Evolutionary conservation across 2,888 invertebrate genomes (phyloP), one percentile per base, ranked within the genome.

Genomic region (Pecten maximus): DNA sequence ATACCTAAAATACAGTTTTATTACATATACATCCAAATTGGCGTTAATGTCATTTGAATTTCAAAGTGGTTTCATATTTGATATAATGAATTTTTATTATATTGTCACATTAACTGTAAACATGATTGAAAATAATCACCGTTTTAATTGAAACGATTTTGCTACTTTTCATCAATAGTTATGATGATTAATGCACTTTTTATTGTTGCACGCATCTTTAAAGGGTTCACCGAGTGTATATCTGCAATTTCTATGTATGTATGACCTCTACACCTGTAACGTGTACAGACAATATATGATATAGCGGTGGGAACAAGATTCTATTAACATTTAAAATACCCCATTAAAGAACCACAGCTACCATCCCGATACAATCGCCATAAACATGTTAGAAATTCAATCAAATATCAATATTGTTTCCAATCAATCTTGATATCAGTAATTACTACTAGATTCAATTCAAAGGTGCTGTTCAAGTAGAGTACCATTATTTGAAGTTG

Each of bases 211-310:
- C 35, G 35, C 35, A 74, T 74, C 74, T 74, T 35, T 28, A 28
- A 74, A 74, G 74, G 74, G 74, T 74, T 74, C 74, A 74, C 2
- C 35, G 35, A 74, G 74, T 74, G 74, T 74, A 35, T 74, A 35
- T 10, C 74, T 74, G 28, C 0, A 28, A 44, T 10, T 44, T 44
- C 28, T 35, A 35, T 74, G n/a, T 74, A 8, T 74, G 0, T 16
- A 74, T 23, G 4, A 35, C 74, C 74, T 74, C 10, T 15, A 35
- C 35, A 74, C 35, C 12, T 74, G 74, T 74, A 4, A 6, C 16
- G 23, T n/a, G 23, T 60, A 23, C n/a, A 60, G 6, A 60, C 1
- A 60, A 2, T 16, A n/a, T 16, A 60, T 16, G 23, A 60, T 60
- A 23, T 3, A 54, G 15, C 19, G 50, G 74, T 74, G 74, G 74